Evolutionary conservation across 64 coral and sea anemone species (phyloP).

Genomic region (Hydrozoanthus tunicans): DNA sequence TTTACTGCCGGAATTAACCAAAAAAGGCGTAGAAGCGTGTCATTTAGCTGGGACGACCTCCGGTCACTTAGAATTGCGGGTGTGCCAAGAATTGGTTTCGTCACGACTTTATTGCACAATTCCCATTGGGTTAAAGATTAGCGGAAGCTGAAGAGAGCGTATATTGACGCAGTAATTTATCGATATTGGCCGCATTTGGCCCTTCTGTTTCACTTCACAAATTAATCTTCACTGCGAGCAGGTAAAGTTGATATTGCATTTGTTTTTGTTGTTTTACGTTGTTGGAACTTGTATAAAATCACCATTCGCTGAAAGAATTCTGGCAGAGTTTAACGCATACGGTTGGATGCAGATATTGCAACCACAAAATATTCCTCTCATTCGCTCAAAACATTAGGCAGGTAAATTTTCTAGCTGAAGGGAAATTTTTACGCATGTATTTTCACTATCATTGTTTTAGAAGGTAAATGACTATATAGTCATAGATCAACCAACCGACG

Average conservation of each 20-base stretch:
- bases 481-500: no score
- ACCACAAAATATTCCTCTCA: not conserved
- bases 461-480: no score
- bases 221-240: slow-evolving; percentile 13
- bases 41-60: slow-evolving; percentile 11
- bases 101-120: slow-evolving; percentile 14
- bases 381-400: not conserved
- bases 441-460: no score
- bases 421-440: not conserved
- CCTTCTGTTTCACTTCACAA: slow-evolving; percentile 18
- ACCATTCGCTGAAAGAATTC: not conserved
- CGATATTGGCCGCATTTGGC: slow-evolving; percentile 13
- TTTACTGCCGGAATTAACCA: not conserved
- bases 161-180: slow-evolving; percentile 26
- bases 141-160: slow-evolving; percentile 40
- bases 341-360: not conserved
- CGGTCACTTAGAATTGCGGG: slow-evolving; percentile 20
- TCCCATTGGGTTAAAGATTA: not conserved
- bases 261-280: not conserved
- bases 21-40: slow-evolving; percentile 17
- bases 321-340: not conserved
- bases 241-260: slow-evolving; percentile 22
- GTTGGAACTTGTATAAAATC: not conserved
- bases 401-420: not conserved
- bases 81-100: slow-evolving; percentile 9